These are phyloP conservation scores for Tangachromis dhanisi DNA, from an alignment of 2,113 vertebrate species.

Conservation along the genomic window DNA sequence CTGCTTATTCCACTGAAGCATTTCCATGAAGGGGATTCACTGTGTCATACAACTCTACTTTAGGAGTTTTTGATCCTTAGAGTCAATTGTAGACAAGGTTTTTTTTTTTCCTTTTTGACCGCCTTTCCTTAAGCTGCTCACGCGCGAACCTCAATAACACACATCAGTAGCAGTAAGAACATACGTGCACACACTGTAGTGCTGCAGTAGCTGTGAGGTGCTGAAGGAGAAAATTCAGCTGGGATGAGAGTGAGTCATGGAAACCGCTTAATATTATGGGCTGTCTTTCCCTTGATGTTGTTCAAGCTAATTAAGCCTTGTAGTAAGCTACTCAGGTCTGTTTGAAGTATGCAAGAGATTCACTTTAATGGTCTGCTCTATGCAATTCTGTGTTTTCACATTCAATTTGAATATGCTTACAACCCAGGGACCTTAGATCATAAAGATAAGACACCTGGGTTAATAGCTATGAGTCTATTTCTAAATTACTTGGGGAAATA, in stretches of 20 bases:
- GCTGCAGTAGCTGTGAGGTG: background rate
- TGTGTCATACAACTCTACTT: background rate
- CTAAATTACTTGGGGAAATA: background rate
- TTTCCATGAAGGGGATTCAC: background rate
- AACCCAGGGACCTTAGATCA: background rate
- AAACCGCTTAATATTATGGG: conserved; percentile 44
- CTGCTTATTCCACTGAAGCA: conserved; percentile 1
- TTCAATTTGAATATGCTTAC: conserved; percentile 36
- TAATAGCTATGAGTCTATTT: background rate
- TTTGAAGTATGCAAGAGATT: conserved; percentile 39
- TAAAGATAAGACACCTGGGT: background rate
- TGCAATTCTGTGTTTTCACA: conserved; percentile 1
- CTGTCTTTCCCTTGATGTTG: conserved; percentile 50
- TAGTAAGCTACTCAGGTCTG: conserved; percentile 28
- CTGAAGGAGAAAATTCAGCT: conserved; percentile 11
- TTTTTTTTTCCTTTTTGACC: background rate
- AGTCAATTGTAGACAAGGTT: background rate
- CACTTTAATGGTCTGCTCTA: conserved; percentile 11
- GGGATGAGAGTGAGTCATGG: conserved; percentile 51
- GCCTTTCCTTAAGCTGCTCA: background rate
- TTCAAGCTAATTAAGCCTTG: conserved; percentile 50
- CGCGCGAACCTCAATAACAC: background rate
- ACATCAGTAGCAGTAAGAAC: background rate
- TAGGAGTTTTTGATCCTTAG: background rate
- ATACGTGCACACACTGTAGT: background rate